A percentile compares a stretch with the other conserved stretches of the same genome.
These are phyloP conservation scores for Dreissena rostriformis DNA, from an alignment of 1,140 invertebrate genomes.

Conservation along the genomic window DNA sequence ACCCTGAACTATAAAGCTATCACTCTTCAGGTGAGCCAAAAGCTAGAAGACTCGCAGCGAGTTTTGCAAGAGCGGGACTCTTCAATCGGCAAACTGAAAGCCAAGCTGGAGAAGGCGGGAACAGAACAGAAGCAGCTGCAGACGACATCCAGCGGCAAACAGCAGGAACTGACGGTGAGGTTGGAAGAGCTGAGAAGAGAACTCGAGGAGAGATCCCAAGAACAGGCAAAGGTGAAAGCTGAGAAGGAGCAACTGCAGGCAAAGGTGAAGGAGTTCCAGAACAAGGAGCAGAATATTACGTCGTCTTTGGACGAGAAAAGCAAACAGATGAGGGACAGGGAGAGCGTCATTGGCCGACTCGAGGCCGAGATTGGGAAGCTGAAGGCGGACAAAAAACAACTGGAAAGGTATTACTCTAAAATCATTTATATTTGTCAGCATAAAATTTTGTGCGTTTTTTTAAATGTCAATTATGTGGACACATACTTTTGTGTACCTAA, in stretches of 20 bases:
- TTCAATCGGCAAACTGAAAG: constrained; percentile 35
- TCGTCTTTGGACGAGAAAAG: constrained; percentile 36
- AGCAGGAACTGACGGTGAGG: constrained; percentile 35
- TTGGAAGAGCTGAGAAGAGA: constrained; percentile 25
- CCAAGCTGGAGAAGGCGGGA: constrained; percentile 34
- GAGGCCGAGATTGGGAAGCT: constrained; percentile 16
- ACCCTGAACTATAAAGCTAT: too few relatives aligned
- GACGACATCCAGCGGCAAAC: not conserved
- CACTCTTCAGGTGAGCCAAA: constrained; percentile 31
- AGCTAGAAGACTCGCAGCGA: constrained; percentile 35
- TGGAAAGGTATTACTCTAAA: constrained; percentile 35
- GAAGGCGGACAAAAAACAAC: constrained; percentile 27
- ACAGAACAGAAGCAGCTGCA: constrained; percentile 35
- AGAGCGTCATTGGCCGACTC: constrained; percentile 26
- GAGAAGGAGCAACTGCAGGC: constrained; percentile 35
- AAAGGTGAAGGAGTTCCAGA: constrained; percentile 40
- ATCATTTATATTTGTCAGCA: too few relatives aligned
- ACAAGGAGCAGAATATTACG: constrained; percentile 43
- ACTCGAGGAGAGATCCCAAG: constrained; percentile 25
- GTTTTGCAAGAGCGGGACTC: constrained; percentile 38
- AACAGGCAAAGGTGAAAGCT: constrained; percentile 22
- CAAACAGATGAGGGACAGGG: constrained; percentile 47
- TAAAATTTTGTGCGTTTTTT: too few relatives aligned
- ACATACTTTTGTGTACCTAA: too few relatives aligned
- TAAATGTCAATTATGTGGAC: too few relatives aligned